phyloP scores from a whole-genome alignment of 2,113 vertebrate genomes.

The Stercorarius parasiticus region DNA sequence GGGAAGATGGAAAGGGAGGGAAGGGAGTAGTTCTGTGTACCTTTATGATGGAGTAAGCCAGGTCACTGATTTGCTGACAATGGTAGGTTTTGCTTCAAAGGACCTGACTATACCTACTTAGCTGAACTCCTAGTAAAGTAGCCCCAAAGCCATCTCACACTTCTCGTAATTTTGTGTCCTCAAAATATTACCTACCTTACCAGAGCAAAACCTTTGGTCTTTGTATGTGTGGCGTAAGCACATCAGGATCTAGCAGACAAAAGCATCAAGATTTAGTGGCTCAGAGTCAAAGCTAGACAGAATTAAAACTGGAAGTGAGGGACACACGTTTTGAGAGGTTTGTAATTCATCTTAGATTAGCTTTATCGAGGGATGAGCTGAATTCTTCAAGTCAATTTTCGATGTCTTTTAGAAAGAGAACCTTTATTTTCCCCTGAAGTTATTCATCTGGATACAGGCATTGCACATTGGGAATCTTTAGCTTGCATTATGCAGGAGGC shows the following conservation, averaged over 20 bases:
- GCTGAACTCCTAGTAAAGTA: constrained; percentile 10
- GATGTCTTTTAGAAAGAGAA: not conserved
- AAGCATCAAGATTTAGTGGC: not conserved
- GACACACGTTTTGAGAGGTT: not conserved
- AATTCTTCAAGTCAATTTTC: not conserved
- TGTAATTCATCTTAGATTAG: not conserved
- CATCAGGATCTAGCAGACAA: constrained; percentile 19
- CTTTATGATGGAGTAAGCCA: constrained; percentile 69
- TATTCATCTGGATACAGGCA: not conserved
- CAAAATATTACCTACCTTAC: constrained; percentile 22
- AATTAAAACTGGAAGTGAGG: constrained; percentile 56
- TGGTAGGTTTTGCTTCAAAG: constrained; percentile 14
- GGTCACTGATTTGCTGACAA: constrained; percentile 64
- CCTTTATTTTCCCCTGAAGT: not conserved
- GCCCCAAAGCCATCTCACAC: constrained; percentile 23
- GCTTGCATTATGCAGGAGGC: not conserved
- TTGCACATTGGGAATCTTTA: not conserved
- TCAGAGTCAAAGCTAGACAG: constrained; percentile 2
- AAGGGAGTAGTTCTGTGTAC: constrained; percentile 51
- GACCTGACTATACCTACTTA: not conserved
- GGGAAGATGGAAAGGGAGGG: not conserved
- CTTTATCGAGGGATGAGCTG: not conserved
- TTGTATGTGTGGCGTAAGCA: not conserved
- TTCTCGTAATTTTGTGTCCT: constrained; percentile 21
- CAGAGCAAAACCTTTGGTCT: constrained; percentile 25